Percentiles rank a stretch among this genome's conserved stretches.
These are phyloP conservation scores for Formica aserva DNA, from an alignment of 2,888 invertebrate genomes.

Conservation along the genomic window DNA sequence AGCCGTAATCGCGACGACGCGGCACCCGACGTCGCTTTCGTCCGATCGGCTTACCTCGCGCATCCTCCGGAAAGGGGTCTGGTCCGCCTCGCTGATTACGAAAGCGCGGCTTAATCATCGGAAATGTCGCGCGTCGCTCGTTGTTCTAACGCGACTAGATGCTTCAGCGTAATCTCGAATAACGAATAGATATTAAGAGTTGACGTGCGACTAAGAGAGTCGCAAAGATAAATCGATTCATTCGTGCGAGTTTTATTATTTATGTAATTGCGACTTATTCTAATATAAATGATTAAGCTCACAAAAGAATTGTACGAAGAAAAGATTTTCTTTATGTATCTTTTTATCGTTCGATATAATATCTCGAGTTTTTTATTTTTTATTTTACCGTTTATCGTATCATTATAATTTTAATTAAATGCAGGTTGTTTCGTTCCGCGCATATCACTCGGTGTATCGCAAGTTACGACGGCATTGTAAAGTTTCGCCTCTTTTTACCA, in stretches of 20 bases:
- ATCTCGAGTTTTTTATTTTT: constrained; percentile 1
- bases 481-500: constrained; percentile 62
- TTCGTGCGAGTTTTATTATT: neutral
- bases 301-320: neutral
- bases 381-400: constrained; percentile 40
- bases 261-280: neutral
- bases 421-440: constrained; percentile 17
- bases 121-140: neutral
- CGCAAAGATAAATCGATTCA: neutral
- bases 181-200: neutral
- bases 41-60: constrained; percentile 1
- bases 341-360: constrained; percentile 6
- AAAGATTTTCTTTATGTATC: neutral
- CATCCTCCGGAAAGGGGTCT: constrained; percentile 13
- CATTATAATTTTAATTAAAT: constrained; percentile 45
- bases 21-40: constrained; percentile 10
- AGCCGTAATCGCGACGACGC: constrained; percentile 71
- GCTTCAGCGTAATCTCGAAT: neutral
- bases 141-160: neutral
- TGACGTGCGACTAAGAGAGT: neutral
- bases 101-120: constrained; percentile 42
- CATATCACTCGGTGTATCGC: constrained; percentile 11
- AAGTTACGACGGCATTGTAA: constrained; percentile 51
- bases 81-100: constrained; percentile 37
- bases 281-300: neutral